Conservation (phyloP, 2,113 vertebrate species). For the Ochotona princeps region DNA sequence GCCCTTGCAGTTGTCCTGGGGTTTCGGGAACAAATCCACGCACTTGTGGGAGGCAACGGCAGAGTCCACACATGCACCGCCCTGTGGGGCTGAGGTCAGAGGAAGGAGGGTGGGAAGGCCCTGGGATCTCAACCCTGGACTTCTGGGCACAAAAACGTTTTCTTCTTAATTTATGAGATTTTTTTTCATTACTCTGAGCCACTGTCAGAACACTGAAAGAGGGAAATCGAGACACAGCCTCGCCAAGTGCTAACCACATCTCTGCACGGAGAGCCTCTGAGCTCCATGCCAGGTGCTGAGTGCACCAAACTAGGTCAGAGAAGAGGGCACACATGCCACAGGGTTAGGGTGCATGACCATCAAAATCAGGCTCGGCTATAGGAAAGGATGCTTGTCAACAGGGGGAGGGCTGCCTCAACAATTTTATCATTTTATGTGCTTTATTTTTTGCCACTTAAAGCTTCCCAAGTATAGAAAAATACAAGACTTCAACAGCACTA, state of each 20-base stretch:
- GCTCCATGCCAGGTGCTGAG: constrained; percentile 72
- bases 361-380: constrained; percentile 75
- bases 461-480: constrained; percentile 87
- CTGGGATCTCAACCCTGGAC: not conserved
- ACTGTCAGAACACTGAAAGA: constrained; percentile 34
- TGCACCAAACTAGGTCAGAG: constrained; percentile 77
- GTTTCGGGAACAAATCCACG: constrained; percentile 4
- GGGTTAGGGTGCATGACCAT: constrained; percentile 75
- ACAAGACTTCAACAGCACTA: constrained; percentile 87
- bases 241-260: constrained; percentile 56
- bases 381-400: constrained; percentile 78
- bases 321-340: constrained; percentile 78
- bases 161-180: constrained; percentile 31
- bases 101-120: not conserved
- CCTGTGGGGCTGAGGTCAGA: not conserved
- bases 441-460: constrained; percentile 89
- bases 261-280: constrained; percentile 38
- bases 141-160: not conserved
- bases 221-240: constrained; percentile 62
- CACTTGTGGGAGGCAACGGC: not conserved
- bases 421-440: constrained; percentile 83
- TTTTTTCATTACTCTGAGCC: not conserved
- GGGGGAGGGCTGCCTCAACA: constrained; percentile 75
- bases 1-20: constrained; percentile 2
- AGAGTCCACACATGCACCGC: no score